phyloP scores from a whole-genome alignment of 2,797 vertebrate genomes.

The Sebastes taczanowskii region DNA sequence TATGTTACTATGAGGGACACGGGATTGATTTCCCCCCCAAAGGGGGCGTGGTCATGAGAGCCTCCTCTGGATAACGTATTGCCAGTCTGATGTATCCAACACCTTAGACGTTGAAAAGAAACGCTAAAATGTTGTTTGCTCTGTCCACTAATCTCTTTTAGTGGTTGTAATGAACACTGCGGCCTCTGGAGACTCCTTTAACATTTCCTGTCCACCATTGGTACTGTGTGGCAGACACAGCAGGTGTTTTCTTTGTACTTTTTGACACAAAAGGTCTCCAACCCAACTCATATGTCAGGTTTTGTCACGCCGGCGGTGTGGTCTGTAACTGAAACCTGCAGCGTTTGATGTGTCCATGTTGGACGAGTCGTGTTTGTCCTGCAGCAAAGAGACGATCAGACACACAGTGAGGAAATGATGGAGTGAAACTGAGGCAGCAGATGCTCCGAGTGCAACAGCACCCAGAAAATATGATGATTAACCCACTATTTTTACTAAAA shows the following conservation, averaged over 20 bases:
- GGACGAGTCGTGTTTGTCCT: conserved; percentile 24
- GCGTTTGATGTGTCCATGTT: conserved; percentile 17
- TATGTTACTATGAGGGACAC: too few species aligned
- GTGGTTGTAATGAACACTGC: background rate
- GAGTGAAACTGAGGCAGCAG: too few species aligned
- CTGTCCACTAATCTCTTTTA: background rate
- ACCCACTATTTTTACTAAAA: too few species aligned
- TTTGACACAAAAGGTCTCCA: conserved; percentile 3
- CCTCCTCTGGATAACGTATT: too few species aligned
- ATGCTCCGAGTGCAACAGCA: too few species aligned
- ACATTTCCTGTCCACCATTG: background rate
- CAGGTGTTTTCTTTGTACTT: conserved; percentile 52
- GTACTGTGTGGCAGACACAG: background rate
- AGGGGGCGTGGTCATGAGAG: too few species aligned
- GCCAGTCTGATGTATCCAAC: too few species aligned
- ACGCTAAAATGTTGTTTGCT: too few species aligned
- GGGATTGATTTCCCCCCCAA: too few species aligned
- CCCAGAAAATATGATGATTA: too few species aligned
- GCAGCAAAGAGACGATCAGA: background rate
- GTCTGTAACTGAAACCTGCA: conserved; percentile 38
- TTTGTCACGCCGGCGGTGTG: background rate
- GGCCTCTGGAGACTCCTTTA: background rate
- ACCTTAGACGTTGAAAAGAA: too few species aligned
- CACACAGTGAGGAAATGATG: background rate
- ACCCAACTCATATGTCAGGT: conserved; percentile 14